Conservation (phyloP, 2,888 invertebrate genomes). For the Sclerodermus sp. region DNA sequence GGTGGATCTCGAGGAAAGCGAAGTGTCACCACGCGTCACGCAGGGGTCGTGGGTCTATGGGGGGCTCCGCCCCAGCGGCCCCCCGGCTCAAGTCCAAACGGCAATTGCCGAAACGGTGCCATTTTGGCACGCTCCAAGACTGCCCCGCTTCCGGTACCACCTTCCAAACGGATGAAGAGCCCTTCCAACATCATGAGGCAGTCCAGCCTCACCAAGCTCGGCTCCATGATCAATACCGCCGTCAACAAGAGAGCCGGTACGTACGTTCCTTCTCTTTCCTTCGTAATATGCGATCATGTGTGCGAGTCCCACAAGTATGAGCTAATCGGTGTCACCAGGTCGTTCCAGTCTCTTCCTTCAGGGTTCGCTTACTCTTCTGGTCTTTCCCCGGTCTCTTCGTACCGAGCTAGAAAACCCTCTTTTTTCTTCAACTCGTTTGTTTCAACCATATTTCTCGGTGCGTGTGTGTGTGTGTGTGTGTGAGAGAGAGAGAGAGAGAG, state of each 20-base stretch:
- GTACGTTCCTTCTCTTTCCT: conserved; percentile 59
- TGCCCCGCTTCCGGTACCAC: conserved; percentile 39
- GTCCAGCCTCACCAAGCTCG: conserved; percentile 67
- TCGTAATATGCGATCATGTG: conserved; percentile 51
- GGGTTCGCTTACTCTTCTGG: too few species aligned
- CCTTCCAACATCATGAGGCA: conserved; percentile 63
- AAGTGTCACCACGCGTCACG: conserved; percentile 54
- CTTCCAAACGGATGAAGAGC: conserved; percentile 56
- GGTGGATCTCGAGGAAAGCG: conserved; percentile 31
- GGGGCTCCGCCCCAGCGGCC: conserved; percentile 56
- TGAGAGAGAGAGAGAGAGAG: too few species aligned
- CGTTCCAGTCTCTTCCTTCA: too few species aligned
- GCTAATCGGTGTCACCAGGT: too few species aligned
- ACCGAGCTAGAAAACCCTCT: too few species aligned
- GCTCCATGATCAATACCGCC: conserved; percentile 66
- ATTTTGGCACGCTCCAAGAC: conserved; percentile 42
- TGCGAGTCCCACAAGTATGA: conserved; percentile 57
- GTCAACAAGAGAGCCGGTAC: conserved; percentile 60
- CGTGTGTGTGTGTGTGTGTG: too few species aligned
- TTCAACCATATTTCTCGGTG: too few species aligned
- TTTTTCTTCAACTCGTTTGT: too few species aligned
- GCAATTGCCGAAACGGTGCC: conserved; percentile 44
- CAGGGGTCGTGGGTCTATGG: conserved; percentile 56
- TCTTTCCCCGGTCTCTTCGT: too few species aligned
- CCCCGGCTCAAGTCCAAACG: conserved; percentile 48